Evolutionary conservation across 2,113 vertebrate species (phyloP).

Genomic region (Caretta caretta): DNA sequence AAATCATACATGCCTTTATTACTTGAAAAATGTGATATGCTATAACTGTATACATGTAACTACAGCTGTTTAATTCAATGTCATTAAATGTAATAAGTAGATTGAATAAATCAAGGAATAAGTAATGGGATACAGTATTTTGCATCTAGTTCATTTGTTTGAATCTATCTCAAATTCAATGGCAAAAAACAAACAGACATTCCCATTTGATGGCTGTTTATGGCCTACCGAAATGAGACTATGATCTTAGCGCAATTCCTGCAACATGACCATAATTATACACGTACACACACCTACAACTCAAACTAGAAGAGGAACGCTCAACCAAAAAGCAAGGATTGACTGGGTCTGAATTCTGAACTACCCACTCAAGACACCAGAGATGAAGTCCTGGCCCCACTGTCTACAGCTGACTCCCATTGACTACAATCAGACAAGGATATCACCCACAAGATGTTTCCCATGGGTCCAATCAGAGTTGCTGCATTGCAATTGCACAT

Average conservation of each 20-base stretch:
- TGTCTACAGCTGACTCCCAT: constrained; percentile 6
- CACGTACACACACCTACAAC: neutral
- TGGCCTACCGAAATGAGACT: accelerated
- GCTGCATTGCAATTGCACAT: neutral
- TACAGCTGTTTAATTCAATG: neutral
- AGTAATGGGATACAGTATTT: neutral
- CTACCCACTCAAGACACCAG: neutral
- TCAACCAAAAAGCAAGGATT: neutral
- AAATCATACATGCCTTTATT: neutral
- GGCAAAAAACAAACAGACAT: neutral
- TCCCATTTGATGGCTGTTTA: neutral
- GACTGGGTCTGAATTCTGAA: constrained; percentile 8
- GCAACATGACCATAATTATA: neutral
- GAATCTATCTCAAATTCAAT: neutral
- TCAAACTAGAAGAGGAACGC: neutral
- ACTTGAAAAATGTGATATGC: neutral
- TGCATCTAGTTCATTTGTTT: neutral
- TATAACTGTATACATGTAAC: neutral
- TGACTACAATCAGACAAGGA: accelerated
- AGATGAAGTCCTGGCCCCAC: neutral
- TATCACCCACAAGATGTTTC: neutral
- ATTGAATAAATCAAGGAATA: neutral
- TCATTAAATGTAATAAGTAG: neutral
- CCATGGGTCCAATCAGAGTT: accelerated
- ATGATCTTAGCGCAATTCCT: neutral